These are phyloP conservation scores for Stratiomys singularior DNA, from an alignment of 2,888 invertebrate genomes.

Conservation along the genomic window DNA sequence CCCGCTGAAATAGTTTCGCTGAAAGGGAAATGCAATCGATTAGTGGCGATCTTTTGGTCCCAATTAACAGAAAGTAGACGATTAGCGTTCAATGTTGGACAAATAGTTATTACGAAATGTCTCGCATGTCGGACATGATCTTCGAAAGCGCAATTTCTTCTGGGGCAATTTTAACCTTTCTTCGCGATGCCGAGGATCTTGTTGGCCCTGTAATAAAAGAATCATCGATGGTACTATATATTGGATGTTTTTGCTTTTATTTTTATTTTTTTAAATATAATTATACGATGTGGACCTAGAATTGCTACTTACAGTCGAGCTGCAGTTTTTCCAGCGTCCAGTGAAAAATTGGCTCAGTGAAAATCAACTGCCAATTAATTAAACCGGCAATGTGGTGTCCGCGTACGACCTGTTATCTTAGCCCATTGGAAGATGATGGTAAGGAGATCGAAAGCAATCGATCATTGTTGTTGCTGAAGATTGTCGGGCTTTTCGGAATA, in stretches of 20 bases:
- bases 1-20: not conserved
- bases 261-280: conserved; percentile 17
- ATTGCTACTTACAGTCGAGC: not conserved
- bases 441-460: conserved; percentile 29
- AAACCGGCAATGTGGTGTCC: not conserved
- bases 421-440: not conserved
- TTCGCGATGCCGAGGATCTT: not conserved
- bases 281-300: conserved; percentile 37
- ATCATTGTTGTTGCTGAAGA: conserved; percentile 16
- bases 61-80: conserved; percentile 50
- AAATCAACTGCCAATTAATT: conserved; percentile 39
- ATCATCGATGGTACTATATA: not conserved
- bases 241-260: not conserved
- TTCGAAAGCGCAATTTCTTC: conserved; percentile 21
- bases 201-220: conserved; percentile 30
- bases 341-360: conserved; percentile 34
- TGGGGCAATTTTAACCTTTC: not conserved
- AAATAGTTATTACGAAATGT: conserved; percentile 43
- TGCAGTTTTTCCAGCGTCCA: conserved; percentile 11
- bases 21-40: conserved; percentile 44
- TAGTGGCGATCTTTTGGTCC: conserved; percentile 27
- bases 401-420: not conserved
- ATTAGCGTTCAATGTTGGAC: conserved; percentile 41
- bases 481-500: not conserved
- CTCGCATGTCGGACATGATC: conserved; percentile 27